A percentile compares a stretch with the other conserved stretches of the same genome.
Evolutionary conservation across 2,888 invertebrate species (phyloP).

Genomic region (Drosophila kanekoi): DNA sequence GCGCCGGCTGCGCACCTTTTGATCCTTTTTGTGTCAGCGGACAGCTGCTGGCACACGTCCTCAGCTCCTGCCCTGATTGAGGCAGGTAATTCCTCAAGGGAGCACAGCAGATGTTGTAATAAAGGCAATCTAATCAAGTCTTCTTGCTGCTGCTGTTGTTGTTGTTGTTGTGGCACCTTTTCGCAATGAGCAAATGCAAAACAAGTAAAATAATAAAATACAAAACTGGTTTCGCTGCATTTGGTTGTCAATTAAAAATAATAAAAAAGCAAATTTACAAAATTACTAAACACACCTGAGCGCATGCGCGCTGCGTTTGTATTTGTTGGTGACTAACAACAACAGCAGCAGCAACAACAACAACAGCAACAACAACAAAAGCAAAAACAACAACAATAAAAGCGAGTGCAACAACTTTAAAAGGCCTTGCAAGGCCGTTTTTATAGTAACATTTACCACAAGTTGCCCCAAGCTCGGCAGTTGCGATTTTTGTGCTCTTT

Average conservation of each 20-base stretch:
- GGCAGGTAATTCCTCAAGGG: constrained; percentile 47
- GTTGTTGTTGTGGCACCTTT: constrained; percentile 61
- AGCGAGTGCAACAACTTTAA: constrained; percentile 79
- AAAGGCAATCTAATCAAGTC: constrained; percentile 54
- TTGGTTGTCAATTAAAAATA: constrained; percentile 69
- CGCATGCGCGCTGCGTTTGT: constrained; percentile 31
- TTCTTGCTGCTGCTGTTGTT: constrained; percentile 18
- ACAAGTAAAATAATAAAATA: constrained; percentile 13
- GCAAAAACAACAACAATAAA: constrained; percentile 26
- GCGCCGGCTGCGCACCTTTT: constrained; percentile 33
- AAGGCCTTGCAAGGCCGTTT: constrained; percentile 83
- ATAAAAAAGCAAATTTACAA: constrained; percentile 30
- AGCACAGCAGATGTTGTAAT: constrained; percentile 63
- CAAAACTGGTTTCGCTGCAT: constrained; percentile 66
- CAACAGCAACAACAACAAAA: constrained; percentile 15
- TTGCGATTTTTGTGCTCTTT: constrained; percentile 15
- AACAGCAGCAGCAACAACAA: constrained; percentile 28
- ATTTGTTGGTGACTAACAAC: constrained; percentile 39
- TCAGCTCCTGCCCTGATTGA: constrained; percentile 38
- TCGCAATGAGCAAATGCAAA: constrained; percentile 63
- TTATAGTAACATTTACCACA: constrained; percentile 49
- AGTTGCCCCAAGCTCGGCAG: constrained; percentile 12
- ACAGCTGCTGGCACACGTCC: constrained; percentile 77
- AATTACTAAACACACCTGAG: constrained; percentile 46
- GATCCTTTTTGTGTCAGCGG: constrained; percentile 51